Conservation (phyloP, 2,113 vertebrate genomes). For the Mastomys natalensis region DNA sequence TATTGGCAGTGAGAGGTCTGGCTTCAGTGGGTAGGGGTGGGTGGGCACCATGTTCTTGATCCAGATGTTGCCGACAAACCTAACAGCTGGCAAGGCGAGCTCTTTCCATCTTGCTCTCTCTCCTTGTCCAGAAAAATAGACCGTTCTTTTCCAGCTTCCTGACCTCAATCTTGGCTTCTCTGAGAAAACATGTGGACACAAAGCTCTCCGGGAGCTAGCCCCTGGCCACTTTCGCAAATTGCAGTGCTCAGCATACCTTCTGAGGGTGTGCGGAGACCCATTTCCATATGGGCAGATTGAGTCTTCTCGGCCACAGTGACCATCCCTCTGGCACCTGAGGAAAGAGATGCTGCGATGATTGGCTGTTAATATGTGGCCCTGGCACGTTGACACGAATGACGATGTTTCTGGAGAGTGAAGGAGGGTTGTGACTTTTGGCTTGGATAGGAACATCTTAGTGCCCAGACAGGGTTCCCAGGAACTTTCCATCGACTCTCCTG, state of each 20-base stretch:
- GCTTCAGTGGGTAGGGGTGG: neutral
- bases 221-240: neutral
- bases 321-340: neutral
- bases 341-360: neutral
- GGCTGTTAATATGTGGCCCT: constrained; percentile 23
- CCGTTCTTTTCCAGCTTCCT: constrained; percentile 33
- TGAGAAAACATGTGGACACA: neutral
- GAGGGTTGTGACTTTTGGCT: neutral
- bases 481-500: neutral
- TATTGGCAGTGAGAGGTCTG: neutral
- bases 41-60: neutral
- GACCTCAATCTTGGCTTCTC: constrained; percentile 33
- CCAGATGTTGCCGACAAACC: neutral
- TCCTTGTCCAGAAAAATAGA: neutral
- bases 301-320: neutral
- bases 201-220: neutral
- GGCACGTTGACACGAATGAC: neutral
- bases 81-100: neutral
- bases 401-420: neutral
- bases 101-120: neutral
- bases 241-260: constrained; percentile 1
- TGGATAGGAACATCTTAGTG: neutral
- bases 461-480: neutral
- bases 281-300: neutral
- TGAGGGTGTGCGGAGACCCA: neutral